A percentile compares a stretch with the other conserved stretches of the same genome.
Conservation (phyloP, 1,140 invertebrate species). For the Hyles vespertilio region DNA sequence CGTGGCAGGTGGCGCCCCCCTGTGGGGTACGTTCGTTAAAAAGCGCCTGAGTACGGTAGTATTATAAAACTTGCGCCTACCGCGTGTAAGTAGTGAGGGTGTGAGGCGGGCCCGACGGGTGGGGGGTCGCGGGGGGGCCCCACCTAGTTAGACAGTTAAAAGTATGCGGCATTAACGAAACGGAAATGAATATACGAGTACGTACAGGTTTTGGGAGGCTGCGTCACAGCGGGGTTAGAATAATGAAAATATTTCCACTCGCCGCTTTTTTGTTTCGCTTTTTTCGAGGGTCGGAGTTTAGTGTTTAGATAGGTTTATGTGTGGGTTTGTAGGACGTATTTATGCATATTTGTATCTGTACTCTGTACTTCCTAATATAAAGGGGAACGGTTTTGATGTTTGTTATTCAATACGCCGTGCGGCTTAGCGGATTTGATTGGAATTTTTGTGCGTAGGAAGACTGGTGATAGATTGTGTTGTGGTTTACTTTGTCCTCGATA, state of each 20-base stretch:
- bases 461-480: no score
- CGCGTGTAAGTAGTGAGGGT: conserved; percentile 68
- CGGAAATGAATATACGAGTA: conserved; percentile 73
- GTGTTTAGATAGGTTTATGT: conserved; percentile 6
- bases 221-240: conserved; percentile 52
- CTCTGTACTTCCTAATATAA: no score
- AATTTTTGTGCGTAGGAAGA: no score
- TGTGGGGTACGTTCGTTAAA: conserved; percentile 38
- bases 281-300: conserved; percentile 12
- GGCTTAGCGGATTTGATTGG: no score
- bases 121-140: conserved; percentile 18
- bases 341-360: not conserved
- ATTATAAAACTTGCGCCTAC: conserved; percentile 75
- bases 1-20: conserved; percentile 29
- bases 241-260: conserved; percentile 62
- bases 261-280: conserved; percentile 45
- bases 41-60: conserved; percentile 68
- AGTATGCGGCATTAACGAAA: conserved; percentile 74
- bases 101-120: conserved; percentile 25
- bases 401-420: no score
- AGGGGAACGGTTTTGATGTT: no score
- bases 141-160: conserved; percentile 70
- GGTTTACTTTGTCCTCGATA: no score
- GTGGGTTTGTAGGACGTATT: not conserved
- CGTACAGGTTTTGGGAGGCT: conserved; percentile 62